Conservation (phyloP, 2,888 invertebrate genomes). For the Drepanosiphum platanoidis region DNA sequence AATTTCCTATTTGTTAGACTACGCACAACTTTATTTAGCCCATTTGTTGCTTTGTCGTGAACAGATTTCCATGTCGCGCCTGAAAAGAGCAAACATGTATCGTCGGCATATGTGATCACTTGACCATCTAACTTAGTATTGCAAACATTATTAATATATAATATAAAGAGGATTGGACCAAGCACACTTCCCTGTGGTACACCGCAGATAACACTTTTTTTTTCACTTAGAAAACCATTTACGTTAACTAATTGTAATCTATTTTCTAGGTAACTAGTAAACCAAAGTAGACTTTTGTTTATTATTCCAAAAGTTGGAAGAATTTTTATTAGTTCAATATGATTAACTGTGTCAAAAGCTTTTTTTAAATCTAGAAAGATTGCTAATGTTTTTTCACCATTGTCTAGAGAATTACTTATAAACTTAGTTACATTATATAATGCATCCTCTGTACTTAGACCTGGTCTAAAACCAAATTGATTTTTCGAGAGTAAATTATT, state of each 20-base stretch:
- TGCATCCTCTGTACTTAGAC: background rate
- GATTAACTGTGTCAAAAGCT: background rate
- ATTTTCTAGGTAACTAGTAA: slow-evolving; percentile 5
- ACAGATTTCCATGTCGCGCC: background rate
- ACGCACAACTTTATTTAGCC: background rate
- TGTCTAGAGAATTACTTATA: slow-evolving; percentile 3
- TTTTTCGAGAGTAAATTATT: background rate
- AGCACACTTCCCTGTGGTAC: background rate
- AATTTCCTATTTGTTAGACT: background rate
- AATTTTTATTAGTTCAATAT: slow-evolving; percentile 3
- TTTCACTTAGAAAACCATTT: background rate
- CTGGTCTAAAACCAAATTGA: slow-evolving; percentile 8
- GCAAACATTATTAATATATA: slow-evolving; percentile 3
- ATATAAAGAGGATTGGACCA: background rate
- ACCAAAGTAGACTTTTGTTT: background rate
- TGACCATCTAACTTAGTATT: background rate
- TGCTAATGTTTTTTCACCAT: background rate
- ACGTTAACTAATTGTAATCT: background rate
- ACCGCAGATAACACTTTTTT: background rate
- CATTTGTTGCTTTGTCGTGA: background rate
- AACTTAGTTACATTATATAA: background rate
- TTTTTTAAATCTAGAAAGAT: background rate
- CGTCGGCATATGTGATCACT: background rate
- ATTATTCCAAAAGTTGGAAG: slow-evolving; percentile 1
- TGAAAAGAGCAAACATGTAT: slow-evolving; percentile 6